These are phyloP conservation scores for Morpho achilles DNA, from an alignment of 2,888 invertebrate species.

Conservation along the genomic window DNA sequence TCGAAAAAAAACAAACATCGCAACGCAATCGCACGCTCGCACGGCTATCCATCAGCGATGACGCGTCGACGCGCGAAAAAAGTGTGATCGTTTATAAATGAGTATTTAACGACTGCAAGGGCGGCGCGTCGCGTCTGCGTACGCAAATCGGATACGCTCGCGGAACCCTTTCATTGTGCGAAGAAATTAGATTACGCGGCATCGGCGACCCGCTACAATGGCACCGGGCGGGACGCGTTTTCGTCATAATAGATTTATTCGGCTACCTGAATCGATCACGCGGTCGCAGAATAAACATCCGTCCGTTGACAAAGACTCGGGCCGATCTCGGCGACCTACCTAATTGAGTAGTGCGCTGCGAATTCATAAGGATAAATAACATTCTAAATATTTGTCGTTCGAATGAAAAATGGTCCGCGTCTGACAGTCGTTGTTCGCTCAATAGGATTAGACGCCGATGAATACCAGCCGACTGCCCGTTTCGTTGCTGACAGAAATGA, in stretches of 20 bases:
- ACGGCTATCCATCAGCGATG: constrained; percentile 40
- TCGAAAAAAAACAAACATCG: constrained; percentile 35
- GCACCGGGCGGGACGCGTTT: constrained; percentile 46
- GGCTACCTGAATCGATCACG: constrained; percentile 69
- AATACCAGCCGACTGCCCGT: constrained; percentile 46
- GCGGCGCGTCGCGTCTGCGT: constrained; percentile 30
- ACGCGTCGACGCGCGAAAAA: constrained; percentile 27
- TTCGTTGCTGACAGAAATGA: constrained; percentile 42
- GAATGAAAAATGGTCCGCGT: constrained; percentile 70
- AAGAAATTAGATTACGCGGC: constrained; percentile 41
- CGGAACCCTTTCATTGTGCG: constrained; percentile 42
- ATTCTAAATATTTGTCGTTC: constrained; percentile 77
- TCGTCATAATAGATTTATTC: constrained; percentile 68
- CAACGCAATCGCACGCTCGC: constrained; percentile 51
- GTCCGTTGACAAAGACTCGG: constrained; percentile 49
- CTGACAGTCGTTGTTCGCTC: constrained; percentile 57
- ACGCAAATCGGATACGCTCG: constrained; percentile 56
- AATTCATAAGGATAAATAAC: constrained; percentile 69
- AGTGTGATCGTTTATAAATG: constrained; percentile 54
- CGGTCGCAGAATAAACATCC: constrained; percentile 71
- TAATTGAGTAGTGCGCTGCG: constrained; percentile 30
- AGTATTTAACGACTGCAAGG: constrained; percentile 61
- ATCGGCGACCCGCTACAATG: constrained; percentile 50
- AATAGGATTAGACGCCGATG: constrained; percentile 50
- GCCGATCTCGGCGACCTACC: constrained; percentile 22